A percentile compares a stretch with the other conserved stretches of the same genome.
Conservation (phyloP, 2,797 vertebrate species). For the Poeciliopsis paucimaculata region DNA sequence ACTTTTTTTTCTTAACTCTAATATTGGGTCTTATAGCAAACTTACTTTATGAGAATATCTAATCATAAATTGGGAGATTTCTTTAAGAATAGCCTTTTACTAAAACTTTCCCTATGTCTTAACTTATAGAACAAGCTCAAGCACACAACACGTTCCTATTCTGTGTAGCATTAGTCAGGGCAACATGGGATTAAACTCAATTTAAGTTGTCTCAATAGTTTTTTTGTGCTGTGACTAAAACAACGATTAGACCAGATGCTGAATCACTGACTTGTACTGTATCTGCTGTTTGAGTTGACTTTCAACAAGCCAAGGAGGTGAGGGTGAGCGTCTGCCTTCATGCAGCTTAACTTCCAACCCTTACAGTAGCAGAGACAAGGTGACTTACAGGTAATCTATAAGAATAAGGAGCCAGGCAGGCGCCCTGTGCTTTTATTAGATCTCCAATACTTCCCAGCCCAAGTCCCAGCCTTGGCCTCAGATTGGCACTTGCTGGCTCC, state of each 20-base stretch:
- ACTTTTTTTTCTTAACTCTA: neutral
- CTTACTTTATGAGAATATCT: neutral
- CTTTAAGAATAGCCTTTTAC: conserved; percentile 1
- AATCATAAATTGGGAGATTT: neutral
- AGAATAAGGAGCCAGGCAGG: conserved; percentile 82
- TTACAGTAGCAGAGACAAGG: conserved; percentile 82
- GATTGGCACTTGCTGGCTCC: conserved; percentile 74
- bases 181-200: conserved; percentile 29
- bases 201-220: conserved; percentile 10
- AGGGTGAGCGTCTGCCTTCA: conserved; percentile 76
- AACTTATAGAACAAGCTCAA: neutral
- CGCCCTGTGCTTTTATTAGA: conserved; percentile 83
- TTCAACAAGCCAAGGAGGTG: conserved; percentile 69
- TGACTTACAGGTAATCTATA: conserved; percentile 87
- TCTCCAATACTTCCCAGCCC: conserved; percentile 79
- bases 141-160: neutral
- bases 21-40: neutral
- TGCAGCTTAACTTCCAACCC: conserved; percentile 77
- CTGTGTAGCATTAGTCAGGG: conserved; percentile 12
- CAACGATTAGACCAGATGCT: conserved; percentile 42
- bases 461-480: conserved; percentile 67
- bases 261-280: conserved; percentile 59
- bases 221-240: conserved; percentile 17
- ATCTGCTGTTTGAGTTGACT: conserved; percentile 72
- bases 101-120: neutral